Conservation (phyloP, 2,113 vertebrate genomes). For the Etia nguti region DNA sequence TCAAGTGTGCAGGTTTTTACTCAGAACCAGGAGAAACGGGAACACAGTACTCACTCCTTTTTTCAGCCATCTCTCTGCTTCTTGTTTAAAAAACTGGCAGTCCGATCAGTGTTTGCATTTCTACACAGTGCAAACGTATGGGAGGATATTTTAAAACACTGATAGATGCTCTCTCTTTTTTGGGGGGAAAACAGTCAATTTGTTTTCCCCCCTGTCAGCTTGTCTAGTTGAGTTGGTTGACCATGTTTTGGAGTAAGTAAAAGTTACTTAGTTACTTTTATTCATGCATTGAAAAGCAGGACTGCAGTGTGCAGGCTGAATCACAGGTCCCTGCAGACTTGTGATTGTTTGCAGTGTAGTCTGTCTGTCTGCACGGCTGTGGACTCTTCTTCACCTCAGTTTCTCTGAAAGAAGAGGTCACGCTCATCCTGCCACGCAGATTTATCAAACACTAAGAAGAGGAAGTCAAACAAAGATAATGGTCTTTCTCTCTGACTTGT, state of each 20-base stretch:
- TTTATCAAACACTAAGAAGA: slow-evolving; percentile 22
- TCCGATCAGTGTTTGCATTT: background rate
- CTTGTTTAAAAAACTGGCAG: background rate
- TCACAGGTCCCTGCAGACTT: background rate
- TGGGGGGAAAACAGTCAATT: background rate
- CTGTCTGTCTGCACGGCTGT: background rate
- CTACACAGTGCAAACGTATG: rapidly evolving
- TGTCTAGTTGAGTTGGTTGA: rapidly evolving
- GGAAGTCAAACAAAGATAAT: slow-evolving; percentile 36
- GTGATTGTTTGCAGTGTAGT: slow-evolving; percentile 1
- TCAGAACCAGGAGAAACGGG: background rate
- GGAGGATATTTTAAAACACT: background rate
- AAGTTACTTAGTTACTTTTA: background rate
- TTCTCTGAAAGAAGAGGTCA: slow-evolving; percentile 21
- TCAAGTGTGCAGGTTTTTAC: slow-evolving; percentile 20
- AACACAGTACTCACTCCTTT: background rate
- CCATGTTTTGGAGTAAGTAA: background rate
- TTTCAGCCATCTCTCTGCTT: background rate
- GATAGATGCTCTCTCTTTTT: background rate
- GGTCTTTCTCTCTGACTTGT: background rate
- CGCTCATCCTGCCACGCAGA: slow-evolving; percentile 18
- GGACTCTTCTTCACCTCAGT: slow-evolving; percentile 22
- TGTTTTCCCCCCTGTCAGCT: background rate
- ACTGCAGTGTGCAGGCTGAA: background rate
- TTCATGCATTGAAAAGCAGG: background rate